Percentiles rank a stretch among this genome's conserved stretches.
Evolutionary conservation across 1,140 invertebrate genomes (phyloP).

Genomic region (Pseudachorutes palmiensis): DNA sequence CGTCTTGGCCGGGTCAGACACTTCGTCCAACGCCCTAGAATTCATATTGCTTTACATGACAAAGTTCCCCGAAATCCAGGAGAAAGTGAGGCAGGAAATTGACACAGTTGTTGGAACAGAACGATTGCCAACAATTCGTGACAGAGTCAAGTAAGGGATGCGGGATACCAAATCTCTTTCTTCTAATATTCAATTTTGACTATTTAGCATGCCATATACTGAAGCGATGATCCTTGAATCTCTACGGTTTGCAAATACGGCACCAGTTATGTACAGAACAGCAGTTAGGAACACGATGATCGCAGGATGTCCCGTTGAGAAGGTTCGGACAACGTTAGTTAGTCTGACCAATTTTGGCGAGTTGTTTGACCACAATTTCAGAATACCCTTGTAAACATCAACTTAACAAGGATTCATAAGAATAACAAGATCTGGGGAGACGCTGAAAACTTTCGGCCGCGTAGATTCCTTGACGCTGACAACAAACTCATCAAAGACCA

Average conservation of each 20-base stretch:
- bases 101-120: conserved; percentile 62
- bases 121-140: conserved; percentile 56
- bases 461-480: conserved; percentile 58
- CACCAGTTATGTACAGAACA: conserved; percentile 68
- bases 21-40: conserved; percentile 65
- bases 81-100: conserved; percentile 67
- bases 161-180: neutral
- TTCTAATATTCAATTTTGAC: neutral
- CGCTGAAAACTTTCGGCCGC: conserved; percentile 63
- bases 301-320: conserved; percentile 39
- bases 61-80: conserved; percentile 67
- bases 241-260: conserved; percentile 64
- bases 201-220: conserved; percentile 61
- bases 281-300: conserved; percentile 59
- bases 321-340: neutral
- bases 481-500: conserved; percentile 58
- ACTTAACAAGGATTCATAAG: conserved; percentile 64
- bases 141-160: conserved; percentile 55
- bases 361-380: neutral
- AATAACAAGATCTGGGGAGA: conserved; percentile 60
- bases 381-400: conserved; percentile 66
- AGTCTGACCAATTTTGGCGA: neutral
- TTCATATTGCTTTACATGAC: conserved; percentile 70
- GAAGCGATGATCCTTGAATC: conserved; percentile 67
- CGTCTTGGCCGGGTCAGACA: conserved; percentile 64